Evolutionary conservation across 2,113 vertebrate genomes (phyloP), one percentile per base, ranked within the genome.

Genomic region (Percopsis transmontana): DNA sequence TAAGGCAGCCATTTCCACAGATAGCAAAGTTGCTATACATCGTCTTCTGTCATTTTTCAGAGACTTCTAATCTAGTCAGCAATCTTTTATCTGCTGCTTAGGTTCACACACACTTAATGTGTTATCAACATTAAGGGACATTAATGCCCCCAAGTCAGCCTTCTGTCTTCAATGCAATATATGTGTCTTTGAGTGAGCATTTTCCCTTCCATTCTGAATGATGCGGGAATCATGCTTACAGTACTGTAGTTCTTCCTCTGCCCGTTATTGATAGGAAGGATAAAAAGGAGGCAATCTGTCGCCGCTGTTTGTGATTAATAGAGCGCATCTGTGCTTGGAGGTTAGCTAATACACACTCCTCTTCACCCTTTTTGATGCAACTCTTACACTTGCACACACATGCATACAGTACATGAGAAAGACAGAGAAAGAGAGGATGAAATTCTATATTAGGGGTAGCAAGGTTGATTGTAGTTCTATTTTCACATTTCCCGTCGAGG

Each of bases 231-330:
- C 6, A 21, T 42, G 70, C 64, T 77, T 79, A n/a, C n/a, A n/a
- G n/a, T n/a, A n/a, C n/a, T n/a, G n/a, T n/a, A 79, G 76, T 77
- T 76, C 69, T 24, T 62, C 60, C 44, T 59, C 45, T 1, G 8
- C 56, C 21, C 44, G 9, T 74, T 86, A 85, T 86, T 85, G 85
- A 87, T 87, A 81, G 84, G 66, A 71, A 75, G 68, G 79, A 85
- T 88, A 85, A 85, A 89, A 88, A 82, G 57, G 58, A 73, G 70
- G 62, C 88, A 74, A 76, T 77, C 76, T 83, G 74, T 83, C 81
- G 84, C 75, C 50, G 74, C 72, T 82, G 45, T 76, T 64, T 71
- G 70, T 79, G 88, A 90, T 89, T 85, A 87, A 89, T 85, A 84
- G 80, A 68, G 66, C 76, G 79, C 83, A 82, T 86, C 81, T 86